Evolutionary conservation across 1,140 invertebrate species (phyloP), one percentile per base, ranked within the genome.

Genomic region (Lanistes nyassanus): DNA sequence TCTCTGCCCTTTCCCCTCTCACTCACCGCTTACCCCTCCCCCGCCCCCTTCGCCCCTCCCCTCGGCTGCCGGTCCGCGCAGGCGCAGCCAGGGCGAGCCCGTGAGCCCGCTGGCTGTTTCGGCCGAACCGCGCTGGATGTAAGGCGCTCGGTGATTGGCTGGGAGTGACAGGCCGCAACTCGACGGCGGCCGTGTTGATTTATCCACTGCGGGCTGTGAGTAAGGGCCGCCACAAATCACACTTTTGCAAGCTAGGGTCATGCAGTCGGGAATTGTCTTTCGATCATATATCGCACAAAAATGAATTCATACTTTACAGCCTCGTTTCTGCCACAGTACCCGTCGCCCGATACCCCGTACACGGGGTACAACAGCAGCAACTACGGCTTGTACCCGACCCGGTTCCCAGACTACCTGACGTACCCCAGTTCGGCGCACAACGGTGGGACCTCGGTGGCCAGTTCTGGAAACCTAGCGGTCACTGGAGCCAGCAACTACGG

Each of bases 271-370:
- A 82, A 81, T 82, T 82, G 70, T 77, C 76, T 81, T 78, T 75
- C 76, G 77, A 81, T 79, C 76, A 81, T 82, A 84, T 81, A 82
- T 80, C 74, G 70, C 68, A 76, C 74, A 79, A 84, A 84, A 83
- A 85, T 85, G 84, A 85, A 85, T 80, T 85, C 84, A 36, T 85
- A 85, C 73, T 85, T 84, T 78, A 76, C 84, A 60, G 79, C 83
- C 5, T 83, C 84, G 76, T 81, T 85, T 81, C 83, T 85, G 74
- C 81, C 84, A 51, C 82, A 83, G 79, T 85, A 85, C 82, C 82
- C 84, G 42, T 75, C 81, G 9, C 42, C 42, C 53, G 84, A 84
- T 60, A 82, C 80, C 75, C 79, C 76, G 51, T 80, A 83, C 78
- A 3, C 42, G 42, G 42, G 31, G 47, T 7, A 26, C 70, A 29